Base-by-base conservation (phyloP, 64 coral and sea anemone genomes). In the Stylophora pistillata region DNA sequence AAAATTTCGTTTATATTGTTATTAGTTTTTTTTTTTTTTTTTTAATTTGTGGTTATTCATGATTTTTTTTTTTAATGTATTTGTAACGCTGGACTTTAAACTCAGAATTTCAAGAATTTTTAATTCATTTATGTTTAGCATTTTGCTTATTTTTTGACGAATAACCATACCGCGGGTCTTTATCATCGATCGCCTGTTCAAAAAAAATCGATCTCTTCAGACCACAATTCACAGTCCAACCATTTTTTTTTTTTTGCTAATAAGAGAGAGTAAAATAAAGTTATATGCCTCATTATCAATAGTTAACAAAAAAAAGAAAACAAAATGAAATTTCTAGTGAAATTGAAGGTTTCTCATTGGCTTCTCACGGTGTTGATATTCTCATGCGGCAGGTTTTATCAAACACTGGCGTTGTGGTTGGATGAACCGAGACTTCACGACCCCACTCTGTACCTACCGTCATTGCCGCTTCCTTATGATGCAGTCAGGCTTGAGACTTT, bases 381-480 rank as follows among this genome's bases (percentile, higher is more conserved):
- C 53, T 34, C 28, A 15, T 59, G n/a, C n/a, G 59, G 34, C 41
- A 99, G 97, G 61, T 99, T 90, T 82, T 99, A 90, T 84, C 89
- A 99, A 85, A 94, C 89, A 13, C 86, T 98, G 57, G 87, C 86
- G 13, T 84, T 98, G 27, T 98, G 96, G 96, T 60, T 98, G 53
- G 96, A 98, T 81, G 96, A 98, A 73, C 87, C 96, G 75, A 90
- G 96, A 10, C 79, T 98, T 11, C 96, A 98, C 85, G 96, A 98
- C 77, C 93, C 96, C 5, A 87, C 70, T 17, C 90, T 98, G 23
- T 98, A 89, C 53, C 61, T 98, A 26, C 93, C 87, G 15, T 89
- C 93, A 34, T 91, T 98, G 54, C 96, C 96, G 4, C 91, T 87
- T 57, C 87, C 90, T 11, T 98, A 98, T 74, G 93, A 98, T 74